Evolutionary conservation across 2,888 invertebrate genomes (phyloP).

Genomic region (Lypha dubia): DNA sequence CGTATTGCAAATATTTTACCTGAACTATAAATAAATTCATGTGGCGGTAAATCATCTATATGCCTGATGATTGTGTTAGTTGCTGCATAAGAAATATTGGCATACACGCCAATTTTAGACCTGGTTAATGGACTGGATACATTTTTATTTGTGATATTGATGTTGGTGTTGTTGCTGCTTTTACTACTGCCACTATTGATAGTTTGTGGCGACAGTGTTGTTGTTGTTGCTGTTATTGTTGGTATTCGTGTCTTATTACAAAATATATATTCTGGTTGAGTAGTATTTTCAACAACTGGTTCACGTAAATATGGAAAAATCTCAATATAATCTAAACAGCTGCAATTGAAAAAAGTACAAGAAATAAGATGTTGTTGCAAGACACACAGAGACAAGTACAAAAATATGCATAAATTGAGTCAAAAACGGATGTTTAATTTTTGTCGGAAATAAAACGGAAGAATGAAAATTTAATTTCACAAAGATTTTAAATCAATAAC

Average conservation of each 20-base stretch:
- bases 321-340: constrained; percentile 82
- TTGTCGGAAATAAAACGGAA: constrained; percentile 54
- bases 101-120: constrained; percentile 62
- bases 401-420: constrained; percentile 19
- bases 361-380: constrained; percentile 21
- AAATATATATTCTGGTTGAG: constrained; percentile 80
- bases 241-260: constrained; percentile 78
- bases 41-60: constrained; percentile 70
- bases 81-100: constrained; percentile 66
- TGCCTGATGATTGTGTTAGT: constrained; percentile 54
- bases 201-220: constrained; percentile 60
- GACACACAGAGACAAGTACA: constrained; percentile 17
- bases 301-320: constrained; percentile 83
- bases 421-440: constrained; percentile 49
- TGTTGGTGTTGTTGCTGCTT: constrained; percentile 30
- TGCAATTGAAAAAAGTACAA: constrained; percentile 74
- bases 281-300: constrained; percentile 82
- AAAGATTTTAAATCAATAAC: constrained; percentile 46
- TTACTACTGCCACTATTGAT: constrained; percentile 59
- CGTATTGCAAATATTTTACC: constrained; percentile 79
- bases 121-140: constrained; percentile 62
- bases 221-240: too few species aligned
- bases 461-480: constrained; percentile 41
- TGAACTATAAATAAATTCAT: constrained; percentile 80
- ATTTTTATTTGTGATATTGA: constrained; percentile 35